Conservation (phyloP, 2,888 invertebrate genomes). For the Drosophila histrio region DNA sequence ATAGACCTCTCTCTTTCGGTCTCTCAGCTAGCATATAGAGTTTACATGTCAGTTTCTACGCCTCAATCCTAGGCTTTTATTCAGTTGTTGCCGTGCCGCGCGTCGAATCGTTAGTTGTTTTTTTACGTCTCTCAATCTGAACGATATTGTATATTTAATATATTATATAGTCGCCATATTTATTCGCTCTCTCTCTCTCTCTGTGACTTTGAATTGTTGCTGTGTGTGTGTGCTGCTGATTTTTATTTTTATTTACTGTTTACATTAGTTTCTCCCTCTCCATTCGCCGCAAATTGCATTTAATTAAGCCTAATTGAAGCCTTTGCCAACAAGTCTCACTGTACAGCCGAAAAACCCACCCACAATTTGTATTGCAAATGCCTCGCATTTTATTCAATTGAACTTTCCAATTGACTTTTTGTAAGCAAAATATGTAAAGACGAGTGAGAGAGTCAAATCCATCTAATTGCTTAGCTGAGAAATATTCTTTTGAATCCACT, state of each 20-base stretch:
- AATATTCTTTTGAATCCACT: not conserved
- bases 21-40: conserved; percentile 19
- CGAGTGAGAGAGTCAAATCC: not conserved
- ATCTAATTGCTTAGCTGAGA: not conserved
- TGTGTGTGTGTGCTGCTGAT: conserved; percentile 30
- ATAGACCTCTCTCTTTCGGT: conserved; percentile 26
- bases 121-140: conserved; percentile 21
- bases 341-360: conserved; percentile 15
- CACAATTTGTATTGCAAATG: conserved; percentile 35
- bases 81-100: conserved; percentile 62
- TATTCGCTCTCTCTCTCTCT: not conserved
- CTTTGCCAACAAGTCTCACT: conserved; percentile 50
- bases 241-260: conserved; percentile 33
- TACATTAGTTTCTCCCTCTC: conserved; percentile 1
- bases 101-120: conserved; percentile 57
- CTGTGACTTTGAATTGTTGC: conserved; percentile 29
- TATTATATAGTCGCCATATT: conserved; percentile 30
- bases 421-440: conserved; percentile 3
- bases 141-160: conserved; percentile 19
- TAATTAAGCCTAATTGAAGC: conserved; percentile 74
- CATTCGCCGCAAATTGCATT: conserved; percentile 58
- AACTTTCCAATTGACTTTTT: conserved; percentile 66
- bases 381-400: conserved; percentile 54
- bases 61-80: conserved; percentile 48
- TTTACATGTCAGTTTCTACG: conserved; percentile 39